Base-by-base conservation (phyloP, 2,888 invertebrate genomes). In the Petrolisthes manimaculis region DNA sequence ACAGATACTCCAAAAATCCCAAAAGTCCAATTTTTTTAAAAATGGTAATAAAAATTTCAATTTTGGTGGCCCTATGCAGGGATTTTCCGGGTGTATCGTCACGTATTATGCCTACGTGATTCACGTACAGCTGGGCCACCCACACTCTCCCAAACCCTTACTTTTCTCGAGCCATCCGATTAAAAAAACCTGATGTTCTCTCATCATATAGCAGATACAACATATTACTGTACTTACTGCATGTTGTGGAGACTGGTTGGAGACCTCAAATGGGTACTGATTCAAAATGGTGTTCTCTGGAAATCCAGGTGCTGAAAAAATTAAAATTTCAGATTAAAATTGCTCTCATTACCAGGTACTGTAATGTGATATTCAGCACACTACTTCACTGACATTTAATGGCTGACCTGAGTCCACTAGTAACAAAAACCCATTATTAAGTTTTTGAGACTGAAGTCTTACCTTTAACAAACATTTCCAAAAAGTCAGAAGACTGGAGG, bases 201-300 rank as follows among this genome's bases (percentile, higher is more conserved):
- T 37, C 37, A 37, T 37, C 37, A 37, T 37, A 37, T 37, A 37
- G 37, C 37, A 37, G 37, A 37, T 37, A 37, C 37, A 37, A 37
- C 37, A 37, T 37, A 37, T 37, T 2, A 12, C 3, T 53, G 18
- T 37, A 71, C 86, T 87, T 82, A 90, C 90, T 56, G 83, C 83
- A 80, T 90, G 89, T 56, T 87, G 89, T 37, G 90, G 90, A 6
- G 90, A 90, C 67, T 89, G 87, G 69, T 77, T 83, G 21, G 86
- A 69, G 8, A 84, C 55, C 67, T 89, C 89, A 51, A 85, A 55
- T 21, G 86, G 55, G 56, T 81, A 89, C 24, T 85, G 85, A n/a
- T 53, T 54, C 74, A 79, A n/a, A 78, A 51, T 79, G 71, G n/a
- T 67, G 67, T 51, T 69, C 79, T 85, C 79, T 18, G 69, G 21